Evolutionary conservation across 2,113 vertebrate genomes (phyloP).

Genomic region (Dasyornis broadbenti): DNA sequence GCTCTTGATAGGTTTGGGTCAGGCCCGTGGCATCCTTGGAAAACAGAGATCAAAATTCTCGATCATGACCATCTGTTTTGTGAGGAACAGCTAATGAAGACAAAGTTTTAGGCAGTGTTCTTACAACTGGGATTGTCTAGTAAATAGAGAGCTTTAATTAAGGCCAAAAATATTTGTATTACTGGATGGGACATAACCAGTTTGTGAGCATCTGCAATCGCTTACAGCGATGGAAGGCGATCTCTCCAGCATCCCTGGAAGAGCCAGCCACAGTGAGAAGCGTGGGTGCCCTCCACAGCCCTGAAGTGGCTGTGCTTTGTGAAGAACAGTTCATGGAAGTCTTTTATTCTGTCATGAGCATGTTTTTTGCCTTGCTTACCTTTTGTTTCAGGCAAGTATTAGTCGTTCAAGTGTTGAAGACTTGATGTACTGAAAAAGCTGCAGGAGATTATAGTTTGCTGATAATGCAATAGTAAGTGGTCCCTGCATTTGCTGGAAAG

Average conservation of each 20-base stretch:
- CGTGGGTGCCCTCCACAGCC: background rate
- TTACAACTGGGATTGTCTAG: background rate
- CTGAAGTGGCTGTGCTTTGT: background rate
- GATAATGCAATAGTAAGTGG: background rate
- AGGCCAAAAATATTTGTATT: background rate
- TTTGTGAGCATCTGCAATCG: background rate
- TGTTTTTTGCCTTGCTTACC: background rate
- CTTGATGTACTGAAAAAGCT: background rate
- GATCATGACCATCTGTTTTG: background rate
- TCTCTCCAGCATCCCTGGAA: background rate
- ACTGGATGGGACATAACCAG: background rate
- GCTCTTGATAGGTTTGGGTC: background rate
- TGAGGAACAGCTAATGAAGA: background rate
- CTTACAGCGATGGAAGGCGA: accelerated
- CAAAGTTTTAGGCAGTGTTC: background rate
- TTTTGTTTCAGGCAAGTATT: background rate
- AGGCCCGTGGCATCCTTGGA: background rate
- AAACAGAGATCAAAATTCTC: background rate
- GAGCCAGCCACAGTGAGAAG: background rate
- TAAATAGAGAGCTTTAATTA: background rate
- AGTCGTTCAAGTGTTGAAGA: background rate
- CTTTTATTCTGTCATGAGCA: background rate
- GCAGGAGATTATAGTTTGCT: background rate
- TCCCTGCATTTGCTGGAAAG: background rate
- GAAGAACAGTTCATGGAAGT: background rate